These are phyloP conservation scores for Phacellophora camtschatica DNA, from an alignment of 30 jellyfish, hydroid and myxozoan species.

Conservation along the genomic window DNA sequence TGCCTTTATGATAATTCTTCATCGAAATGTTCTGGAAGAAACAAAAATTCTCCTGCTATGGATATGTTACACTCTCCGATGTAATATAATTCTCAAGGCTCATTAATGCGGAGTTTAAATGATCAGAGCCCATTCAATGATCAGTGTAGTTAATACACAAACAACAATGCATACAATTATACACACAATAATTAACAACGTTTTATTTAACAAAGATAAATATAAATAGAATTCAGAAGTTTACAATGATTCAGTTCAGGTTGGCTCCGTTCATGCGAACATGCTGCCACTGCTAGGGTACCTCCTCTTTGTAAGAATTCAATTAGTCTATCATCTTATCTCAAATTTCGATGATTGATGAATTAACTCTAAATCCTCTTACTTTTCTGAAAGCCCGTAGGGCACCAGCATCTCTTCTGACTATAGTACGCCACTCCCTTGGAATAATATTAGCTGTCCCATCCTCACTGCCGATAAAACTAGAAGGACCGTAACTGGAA, in stretches of 20 bases:
- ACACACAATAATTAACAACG: neutral
- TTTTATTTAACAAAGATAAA: too few species aligned
- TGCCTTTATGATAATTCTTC: too few species aligned
- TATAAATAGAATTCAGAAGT: neutral
- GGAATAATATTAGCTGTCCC: neutral
- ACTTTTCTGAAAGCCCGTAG: neutral
- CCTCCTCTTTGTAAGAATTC: neutral
- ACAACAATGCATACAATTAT: neutral
- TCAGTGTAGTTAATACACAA: neutral
- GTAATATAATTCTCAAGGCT: neutral
- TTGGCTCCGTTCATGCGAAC: neutral
- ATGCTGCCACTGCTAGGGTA: neutral
- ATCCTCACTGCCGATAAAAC: conserved; percentile 20
- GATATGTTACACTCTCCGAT: too few species aligned
- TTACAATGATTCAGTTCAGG: neutral
- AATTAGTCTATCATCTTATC: too few species aligned
- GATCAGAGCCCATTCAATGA: neutral
- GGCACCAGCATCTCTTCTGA: neutral
- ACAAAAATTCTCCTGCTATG: too few species aligned
- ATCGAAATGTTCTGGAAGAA: too few species aligned
- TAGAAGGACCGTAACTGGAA: conserved; percentile 38
- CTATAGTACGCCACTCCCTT: neutral
- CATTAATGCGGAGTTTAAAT: neutral
- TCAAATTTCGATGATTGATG: neutral
- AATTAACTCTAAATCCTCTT: neutral